Percentiles rank a stretch among this genome's conserved stretches.
Evolutionary conservation across 2,888 invertebrate species (phyloP).

Genomic region (Adelognathus sp.): DNA sequence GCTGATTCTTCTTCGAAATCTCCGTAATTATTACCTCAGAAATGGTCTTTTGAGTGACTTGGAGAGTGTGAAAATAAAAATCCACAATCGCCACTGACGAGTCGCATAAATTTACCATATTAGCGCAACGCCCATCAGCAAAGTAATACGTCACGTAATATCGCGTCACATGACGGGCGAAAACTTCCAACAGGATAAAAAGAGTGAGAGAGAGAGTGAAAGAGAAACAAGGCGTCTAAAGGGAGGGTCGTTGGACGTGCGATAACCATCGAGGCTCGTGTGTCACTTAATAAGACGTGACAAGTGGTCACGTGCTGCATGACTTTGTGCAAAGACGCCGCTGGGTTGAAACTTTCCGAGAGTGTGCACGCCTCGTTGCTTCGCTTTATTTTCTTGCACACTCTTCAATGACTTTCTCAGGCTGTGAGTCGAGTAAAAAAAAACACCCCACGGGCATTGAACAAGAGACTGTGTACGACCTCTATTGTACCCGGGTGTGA

Average conservation of each 20-base stretch:
- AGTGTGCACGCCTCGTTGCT: constrained; percentile 10
- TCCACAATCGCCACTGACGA: neutral
- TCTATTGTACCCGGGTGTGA: constrained; percentile 38
- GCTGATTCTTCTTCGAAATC: no score
- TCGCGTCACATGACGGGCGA: constrained; percentile 10
- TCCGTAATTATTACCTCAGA: neutral
- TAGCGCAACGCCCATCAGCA: no score
- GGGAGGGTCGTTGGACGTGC: constrained; percentile 13
- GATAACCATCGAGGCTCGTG: constrained; percentile 53
- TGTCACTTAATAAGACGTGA: constrained; percentile 78
- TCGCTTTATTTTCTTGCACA: constrained; percentile 10
- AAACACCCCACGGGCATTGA: constrained; percentile 1
- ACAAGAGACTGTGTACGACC: constrained; percentile 10
- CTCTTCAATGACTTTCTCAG: neutral
- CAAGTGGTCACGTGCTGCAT: constrained; percentile 75
- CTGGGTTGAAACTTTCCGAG: neutral
- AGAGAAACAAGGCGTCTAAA: neutral
- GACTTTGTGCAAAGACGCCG: constrained; percentile 41
- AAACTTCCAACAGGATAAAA: neutral
- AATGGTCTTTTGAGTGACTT: neutral
- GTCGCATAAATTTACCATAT: neutral
- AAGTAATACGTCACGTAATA: constrained; percentile 44
- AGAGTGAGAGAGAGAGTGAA: neutral
- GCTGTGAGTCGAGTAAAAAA: neutral
- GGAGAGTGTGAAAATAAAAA: neutral